phyloP scores from a whole-genome alignment of 2,797 vertebrate genomes.

The Periophthalmus magnuspinnatus region DNA sequence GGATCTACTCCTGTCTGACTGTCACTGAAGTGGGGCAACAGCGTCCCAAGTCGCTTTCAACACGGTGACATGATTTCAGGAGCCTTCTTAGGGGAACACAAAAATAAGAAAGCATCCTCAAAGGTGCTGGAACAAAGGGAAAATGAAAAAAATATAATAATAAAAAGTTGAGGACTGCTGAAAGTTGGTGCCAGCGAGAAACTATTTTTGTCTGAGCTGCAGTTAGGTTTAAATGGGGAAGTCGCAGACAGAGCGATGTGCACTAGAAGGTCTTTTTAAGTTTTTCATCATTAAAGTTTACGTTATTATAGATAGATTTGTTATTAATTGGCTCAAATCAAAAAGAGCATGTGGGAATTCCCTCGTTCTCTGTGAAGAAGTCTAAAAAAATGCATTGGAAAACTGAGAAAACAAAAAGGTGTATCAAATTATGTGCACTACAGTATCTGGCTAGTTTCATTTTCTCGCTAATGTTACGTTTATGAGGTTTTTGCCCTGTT shows the following conservation, averaged over 20 bases:
- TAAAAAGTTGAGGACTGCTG: conserved; percentile 54
- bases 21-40: conserved; percentile 73
- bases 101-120: conserved; percentile 65
- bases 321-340: not conserved
- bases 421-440: not conserved
- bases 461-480: no score
- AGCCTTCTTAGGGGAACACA: conserved; percentile 67
- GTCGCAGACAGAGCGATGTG: conserved; percentile 29
- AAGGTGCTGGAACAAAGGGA: conserved; percentile 67
- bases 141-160: conserved; percentile 11
- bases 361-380: not conserved
- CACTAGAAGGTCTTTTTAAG: conserved; percentile 11
- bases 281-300: not conserved
- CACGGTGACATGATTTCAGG: conserved; percentile 68
- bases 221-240: conserved; percentile 26
- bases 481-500: no score
- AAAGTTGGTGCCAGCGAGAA: conserved; percentile 47
- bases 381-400: not conserved
- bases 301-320: not conserved
- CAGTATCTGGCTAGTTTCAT: no score
- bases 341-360: not conserved
- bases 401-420: not conserved
- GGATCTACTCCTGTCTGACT: conserved; percentile 49
- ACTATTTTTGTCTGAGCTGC: conserved; percentile 37
- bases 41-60: conserved; percentile 71